Percentiles rank a stretch among this genome's conserved stretches.
Conservation (phyloP, 2,888 invertebrate species). For the Hoplodrina blanda region DNA sequence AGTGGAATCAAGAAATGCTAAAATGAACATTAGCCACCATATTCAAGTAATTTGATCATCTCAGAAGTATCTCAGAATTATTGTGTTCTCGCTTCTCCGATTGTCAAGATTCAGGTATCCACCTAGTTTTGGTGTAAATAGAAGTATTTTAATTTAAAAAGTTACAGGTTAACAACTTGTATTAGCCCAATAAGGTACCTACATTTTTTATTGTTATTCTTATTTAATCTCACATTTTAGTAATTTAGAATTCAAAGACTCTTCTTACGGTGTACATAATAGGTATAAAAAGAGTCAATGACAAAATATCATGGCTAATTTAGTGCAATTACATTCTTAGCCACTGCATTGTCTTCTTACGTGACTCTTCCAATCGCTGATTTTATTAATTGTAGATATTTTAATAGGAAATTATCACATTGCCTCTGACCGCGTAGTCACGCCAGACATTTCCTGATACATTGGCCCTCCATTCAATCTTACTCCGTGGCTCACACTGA, state of each 20-base stretch:
- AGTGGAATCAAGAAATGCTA: not conserved
- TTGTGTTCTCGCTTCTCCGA: too few relatives aligned
- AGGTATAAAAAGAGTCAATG: too few relatives aligned
- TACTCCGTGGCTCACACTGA: slow-evolving; percentile 46
- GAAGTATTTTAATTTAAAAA: too few relatives aligned
- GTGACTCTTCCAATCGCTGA: not conserved
- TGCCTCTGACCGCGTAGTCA: too few relatives aligned
- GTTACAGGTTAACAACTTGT: too few relatives aligned
- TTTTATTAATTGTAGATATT: not conserved
- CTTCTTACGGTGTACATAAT: not conserved
- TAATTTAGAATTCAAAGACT: not conserved
- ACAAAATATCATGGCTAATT: not conserved
- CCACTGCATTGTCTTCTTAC: not conserved
- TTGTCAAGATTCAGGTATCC: too few relatives aligned
- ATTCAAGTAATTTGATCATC: not conserved
- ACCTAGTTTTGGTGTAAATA: too few relatives aligned
- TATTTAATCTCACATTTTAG: not conserved
- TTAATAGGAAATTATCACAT: not conserved
- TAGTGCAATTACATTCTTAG: not conserved
- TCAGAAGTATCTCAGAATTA: not conserved
- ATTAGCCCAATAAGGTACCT: too few relatives aligned
- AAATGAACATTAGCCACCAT: too few relatives aligned
- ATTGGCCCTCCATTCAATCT: slow-evolving; percentile 27
- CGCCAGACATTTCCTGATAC: not conserved
- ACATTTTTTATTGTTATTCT: too few relatives aligned